phyloP scores from a whole-genome alignment of 1,140 invertebrate genomes.

The Magallana gigas region DNA sequence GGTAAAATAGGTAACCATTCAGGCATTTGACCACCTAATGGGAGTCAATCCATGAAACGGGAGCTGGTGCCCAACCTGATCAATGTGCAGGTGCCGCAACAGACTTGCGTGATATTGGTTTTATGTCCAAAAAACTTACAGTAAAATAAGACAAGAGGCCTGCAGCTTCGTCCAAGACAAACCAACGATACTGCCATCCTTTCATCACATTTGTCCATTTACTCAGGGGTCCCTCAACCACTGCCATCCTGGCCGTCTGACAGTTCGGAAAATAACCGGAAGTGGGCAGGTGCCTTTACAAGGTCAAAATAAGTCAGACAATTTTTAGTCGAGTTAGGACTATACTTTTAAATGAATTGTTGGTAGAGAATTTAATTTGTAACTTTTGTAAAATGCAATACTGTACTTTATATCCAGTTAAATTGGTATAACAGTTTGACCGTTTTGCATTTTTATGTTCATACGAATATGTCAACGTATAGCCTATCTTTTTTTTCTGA shows the following conservation, averaged over 20 bases:
- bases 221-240: conserved; percentile 96
- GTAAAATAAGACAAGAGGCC: conserved; percentile 98
- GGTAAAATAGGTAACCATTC: too few relatives aligned
- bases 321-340: not conserved
- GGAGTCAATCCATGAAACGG: too few relatives aligned
- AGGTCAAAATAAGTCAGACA: not conserved
- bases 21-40: too few relatives aligned
- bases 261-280: not conserved
- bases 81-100: not conserved
- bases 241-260: conserved; percentile 64
- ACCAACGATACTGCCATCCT: conserved; percentile 99
- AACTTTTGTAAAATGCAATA: too few relatives aligned
- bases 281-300: not conserved
- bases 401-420: too few relatives aligned
- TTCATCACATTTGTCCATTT: conserved; percentile 99
- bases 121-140: conserved; percentile 83
- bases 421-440: not conserved
- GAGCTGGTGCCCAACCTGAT: too few relatives aligned
- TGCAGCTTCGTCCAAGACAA: conserved; percentile 97
- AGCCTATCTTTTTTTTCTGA: not conserved
- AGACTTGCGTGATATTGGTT: not conserved
- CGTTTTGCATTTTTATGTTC: not conserved
- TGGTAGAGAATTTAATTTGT: too few relatives aligned
- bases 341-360: too few relatives aligned
- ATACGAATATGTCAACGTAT: not conserved